Base-by-base conservation (phyloP, 2,113 vertebrate species). In the Ceyx cyanopectus region DNA sequence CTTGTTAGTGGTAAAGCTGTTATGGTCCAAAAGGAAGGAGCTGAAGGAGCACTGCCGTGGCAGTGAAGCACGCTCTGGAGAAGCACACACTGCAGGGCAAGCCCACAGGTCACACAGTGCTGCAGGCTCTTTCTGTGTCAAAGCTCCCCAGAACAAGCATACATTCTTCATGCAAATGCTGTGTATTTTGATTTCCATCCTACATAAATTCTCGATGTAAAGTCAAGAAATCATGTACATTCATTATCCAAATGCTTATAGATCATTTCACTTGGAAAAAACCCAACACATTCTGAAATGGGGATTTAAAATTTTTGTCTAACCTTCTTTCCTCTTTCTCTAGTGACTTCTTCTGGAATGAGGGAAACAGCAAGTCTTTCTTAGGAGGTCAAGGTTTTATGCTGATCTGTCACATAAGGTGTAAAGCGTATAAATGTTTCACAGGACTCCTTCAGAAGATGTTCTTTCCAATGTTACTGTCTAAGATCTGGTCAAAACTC, bases 161-260 rank as follows among this genome's bases (percentile, higher is more conserved):
- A 92, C 66, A 93, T 97, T 97, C 95, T 97, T 97, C 57, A 91
- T 77, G 89, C 74, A 97, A 95, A 95, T 96, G 93, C 84, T 98
- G 93, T 97, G 75, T 97, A 97, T 98, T 98, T 98, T 97, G 82
- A 93, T 98, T 98, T 98, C 66, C 77, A 94, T 46, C 72, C 90
- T 96, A 89, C 82, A 85, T 79, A 96, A 96, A 91, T 91, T 94
- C 73, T 96, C 27, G 30, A 85, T 91, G 86, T 95, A 93, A 89
- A 97, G 85, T 54, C 87, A 95, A 94, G 87, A 89, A 88, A 63
- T 86, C 50, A 81, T 73, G 65, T 86, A 79, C 60, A 95, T 86
- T 95, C 91, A 88, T 96, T 95, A 95, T 57, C 79, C 66, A 96
- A 93, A 93, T 89, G 96, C 73, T 95, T 95, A 90, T 26, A 95